Evolutionary conservation across 2,113 vertebrate species (phyloP), one percentile per base, ranked within the genome.

Genomic region (Chaetodon auriga): DNA sequence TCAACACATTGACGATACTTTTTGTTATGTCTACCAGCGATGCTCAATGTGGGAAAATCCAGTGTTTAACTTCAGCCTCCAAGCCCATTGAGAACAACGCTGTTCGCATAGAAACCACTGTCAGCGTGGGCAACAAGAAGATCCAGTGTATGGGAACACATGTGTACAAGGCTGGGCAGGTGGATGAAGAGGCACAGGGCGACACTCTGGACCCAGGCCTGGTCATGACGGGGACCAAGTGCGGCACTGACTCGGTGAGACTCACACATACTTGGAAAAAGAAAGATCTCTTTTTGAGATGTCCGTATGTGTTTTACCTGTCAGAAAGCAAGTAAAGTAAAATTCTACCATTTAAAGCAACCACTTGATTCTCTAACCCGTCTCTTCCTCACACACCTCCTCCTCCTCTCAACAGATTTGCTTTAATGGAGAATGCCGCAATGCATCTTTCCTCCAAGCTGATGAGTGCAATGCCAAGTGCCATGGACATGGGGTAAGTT

Each of bases 31-130:
- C 58, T 57, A n/a, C 69, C 80, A 99, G 98, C 68, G 95, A 99
- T 84, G 96, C 96, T 49, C 97, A 96, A 88, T 99, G 98, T 74
- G 98, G 98, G 53, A 99, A 99, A 94, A 99, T 99, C 91, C 98
- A 99, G 93, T 99, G 98, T 85, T 94, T 95, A 83, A 96, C 96
- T 25, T 90, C 95, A 1, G 95, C 96, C 49, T 75, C 85, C 41
- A 97, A 96, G 41, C 97, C 98, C 23, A 87, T 97, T 68, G 96
- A 96, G 87, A 93, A 95, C 91, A 99, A 97, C 0, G 97, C 97
- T 0, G 98, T 99, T 8, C 18, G 96, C 25, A 99, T 99, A 5
- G 96, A 98, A 83, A 99, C 98, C 49, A 97, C 93, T 0, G 95
- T 99, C 71, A 82, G 0, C 0, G 41, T 7, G 2, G 95, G 95